Evolutionary conservation across 2,797 vertebrate genomes (phyloP).

Genomic region (Spinus olivaceus): DNA sequence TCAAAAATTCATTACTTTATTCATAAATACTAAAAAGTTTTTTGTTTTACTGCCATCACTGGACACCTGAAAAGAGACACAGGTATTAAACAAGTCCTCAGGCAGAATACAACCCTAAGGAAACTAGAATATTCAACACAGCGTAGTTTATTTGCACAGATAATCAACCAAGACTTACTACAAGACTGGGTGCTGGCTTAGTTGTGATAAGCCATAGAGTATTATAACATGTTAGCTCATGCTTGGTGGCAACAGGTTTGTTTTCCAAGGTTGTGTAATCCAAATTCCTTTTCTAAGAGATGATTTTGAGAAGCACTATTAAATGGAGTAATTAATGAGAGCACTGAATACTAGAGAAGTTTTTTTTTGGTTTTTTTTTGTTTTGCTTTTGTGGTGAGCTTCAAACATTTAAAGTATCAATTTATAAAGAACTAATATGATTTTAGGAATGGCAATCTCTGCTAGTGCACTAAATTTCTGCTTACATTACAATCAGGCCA

Average conservation of each 20-base stretch:
- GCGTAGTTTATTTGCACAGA: slow-evolving; percentile 46
- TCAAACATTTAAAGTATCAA: neutral
- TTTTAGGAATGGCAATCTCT: neutral
- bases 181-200: slow-evolving; percentile 53
- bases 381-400: neutral
- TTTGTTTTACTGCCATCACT: neutral
- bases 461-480: neutral
- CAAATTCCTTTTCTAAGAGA: slow-evolving; percentile 75
- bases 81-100: neutral
- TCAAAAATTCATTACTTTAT: neutral
- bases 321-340: slow-evolving; percentile 45
- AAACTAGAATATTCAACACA: slow-evolving; percentile 26
- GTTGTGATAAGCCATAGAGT: slow-evolving; percentile 46
- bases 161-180: slow-evolving; percentile 38
- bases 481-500: neutral
- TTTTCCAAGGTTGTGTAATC: slow-evolving; percentile 76
- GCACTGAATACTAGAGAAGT: neutral
- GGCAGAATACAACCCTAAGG: neutral
- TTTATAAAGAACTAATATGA: neutral
- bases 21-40: neutral
- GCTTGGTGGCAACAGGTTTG: slow-evolving; percentile 71
- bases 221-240: slow-evolving; percentile 72
- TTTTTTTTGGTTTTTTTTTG: neutral
- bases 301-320: slow-evolving; percentile 61
- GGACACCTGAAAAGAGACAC: neutral